Conservation (phyloP, 2,113 vertebrate genomes). For the Telmatochromis sp. region DNA sequence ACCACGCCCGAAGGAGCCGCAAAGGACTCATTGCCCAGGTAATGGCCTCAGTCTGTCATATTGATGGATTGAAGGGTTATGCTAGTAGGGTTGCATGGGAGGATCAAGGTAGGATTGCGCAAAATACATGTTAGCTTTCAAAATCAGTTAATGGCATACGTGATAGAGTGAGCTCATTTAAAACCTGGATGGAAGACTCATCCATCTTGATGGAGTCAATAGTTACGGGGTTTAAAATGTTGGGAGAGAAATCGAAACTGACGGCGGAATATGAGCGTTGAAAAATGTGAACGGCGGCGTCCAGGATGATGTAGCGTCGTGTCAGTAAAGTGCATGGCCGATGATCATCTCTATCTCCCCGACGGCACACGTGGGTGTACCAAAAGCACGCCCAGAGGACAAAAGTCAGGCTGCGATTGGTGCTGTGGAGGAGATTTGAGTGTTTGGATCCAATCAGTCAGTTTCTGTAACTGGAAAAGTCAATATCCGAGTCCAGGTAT, state of each 20-base stretch:
- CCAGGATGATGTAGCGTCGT: neutral
- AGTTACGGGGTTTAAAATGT: neutral
- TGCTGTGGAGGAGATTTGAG: neutral
- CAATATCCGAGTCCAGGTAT: neutral
- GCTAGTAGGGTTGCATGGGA: constrained; percentile 6
- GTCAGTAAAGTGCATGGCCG: neutral
- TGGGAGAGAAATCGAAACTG: neutral
- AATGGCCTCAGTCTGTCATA: constrained; percentile 61
- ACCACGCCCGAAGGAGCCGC: constrained; percentile 88
- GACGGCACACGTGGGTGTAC: neutral
- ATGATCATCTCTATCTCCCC: neutral
- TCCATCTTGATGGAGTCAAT: constrained; percentile 18
- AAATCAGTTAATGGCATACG: constrained; percentile 40
- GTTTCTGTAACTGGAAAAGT: neutral
- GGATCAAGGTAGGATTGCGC: constrained; percentile 38
- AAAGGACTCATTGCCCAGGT: constrained; percentile 98
- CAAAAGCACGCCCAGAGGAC: neutral
- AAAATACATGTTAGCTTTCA: constrained; percentile 46
- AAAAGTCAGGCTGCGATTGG: neutral
- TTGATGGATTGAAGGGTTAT: constrained; percentile 54
- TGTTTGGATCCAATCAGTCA: neutral
- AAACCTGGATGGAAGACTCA: constrained; percentile 13
- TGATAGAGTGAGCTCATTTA: constrained; percentile 36
- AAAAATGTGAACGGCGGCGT: neutral
- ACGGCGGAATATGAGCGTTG: neutral